phyloP scores from a whole-genome alignment of 2,888 invertebrate genomes.

The Iphiclides podalirius region DNA sequence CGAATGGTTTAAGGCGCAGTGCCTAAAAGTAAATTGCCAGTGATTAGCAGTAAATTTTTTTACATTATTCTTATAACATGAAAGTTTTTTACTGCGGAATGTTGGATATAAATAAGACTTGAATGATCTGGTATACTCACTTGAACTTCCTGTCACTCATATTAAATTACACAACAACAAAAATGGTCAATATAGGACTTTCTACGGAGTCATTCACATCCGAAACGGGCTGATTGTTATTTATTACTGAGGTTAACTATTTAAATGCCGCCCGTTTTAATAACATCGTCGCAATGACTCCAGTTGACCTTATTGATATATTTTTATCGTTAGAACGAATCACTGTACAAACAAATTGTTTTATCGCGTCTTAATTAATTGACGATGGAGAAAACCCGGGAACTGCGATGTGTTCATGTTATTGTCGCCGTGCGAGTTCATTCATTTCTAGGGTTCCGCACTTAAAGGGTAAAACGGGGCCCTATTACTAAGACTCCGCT shows the following conservation, averaged over 20 bases:
- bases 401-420: too few species aligned
- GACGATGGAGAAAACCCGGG: slow-evolving; percentile 6
- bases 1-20: too few species aligned
- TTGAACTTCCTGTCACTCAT: slow-evolving; percentile 21
- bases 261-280: slow-evolving; percentile 3
- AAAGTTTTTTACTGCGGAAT: too few species aligned
- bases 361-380: slow-evolving; percentile 7
- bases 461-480: too few species aligned
- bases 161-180: not conserved
- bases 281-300: slow-evolving; percentile 5
- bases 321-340: slow-evolving; percentile 19
- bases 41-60: too few species aligned
- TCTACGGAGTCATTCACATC: not conserved
- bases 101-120: too few species aligned
- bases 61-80: too few species aligned
- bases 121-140: slow-evolving; percentile 15
- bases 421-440: too few species aligned
- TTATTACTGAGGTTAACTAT: slow-evolving; percentile 14
- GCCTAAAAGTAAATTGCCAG: too few species aligned
- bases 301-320: slow-evolving; percentile 14
- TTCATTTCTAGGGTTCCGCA: too few species aligned
- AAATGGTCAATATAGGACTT: not conserved
- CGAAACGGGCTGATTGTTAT: not conserved
- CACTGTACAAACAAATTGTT: slow-evolving; percentile 6
- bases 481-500: too few species aligned